Evolutionary conservation across 2,797 vertebrate species (phyloP).

Genomic region (Brotula barbata): DNA sequence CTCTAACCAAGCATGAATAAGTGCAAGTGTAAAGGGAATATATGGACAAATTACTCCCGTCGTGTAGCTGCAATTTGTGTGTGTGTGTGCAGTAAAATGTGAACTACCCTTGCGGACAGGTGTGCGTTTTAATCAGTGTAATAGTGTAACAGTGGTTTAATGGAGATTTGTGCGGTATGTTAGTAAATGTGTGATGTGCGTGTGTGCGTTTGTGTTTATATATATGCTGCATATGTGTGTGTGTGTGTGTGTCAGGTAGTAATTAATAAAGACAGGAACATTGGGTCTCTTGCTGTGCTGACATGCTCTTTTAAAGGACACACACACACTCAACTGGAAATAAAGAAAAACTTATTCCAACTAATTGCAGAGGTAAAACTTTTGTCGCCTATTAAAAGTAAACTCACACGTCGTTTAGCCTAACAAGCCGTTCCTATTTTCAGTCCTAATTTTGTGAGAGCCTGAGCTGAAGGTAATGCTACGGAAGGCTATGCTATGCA

Average conservation of each 20-base stretch:
- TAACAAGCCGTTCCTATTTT: constrained; percentile 40
- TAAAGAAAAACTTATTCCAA: constrained; percentile 38
- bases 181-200: too few species aligned
- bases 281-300: constrained; percentile 59
- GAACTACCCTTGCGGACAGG: constrained; percentile 24
- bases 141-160: constrained; percentile 27
- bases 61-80: constrained; percentile 9
- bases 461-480: constrained; percentile 36
- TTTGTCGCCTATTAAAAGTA: constrained; percentile 35
- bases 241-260: constrained; percentile 66
- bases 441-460: constrained; percentile 37
- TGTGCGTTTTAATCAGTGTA: constrained; percentile 42
- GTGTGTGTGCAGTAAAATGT: constrained; percentile 11
- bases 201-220: constrained; percentile 3
- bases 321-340: constrained; percentile 23
- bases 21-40: constrained; percentile 40
- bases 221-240: constrained; percentile 19
- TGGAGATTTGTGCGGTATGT: constrained; percentile 17
- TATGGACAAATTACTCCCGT: constrained; percentile 57
- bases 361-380: constrained; percentile 32
- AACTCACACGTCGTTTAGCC: constrained; percentile 27
- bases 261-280: constrained; percentile 76
- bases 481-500: constrained; percentile 46
- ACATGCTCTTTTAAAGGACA: constrained; percentile 51
- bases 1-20: constrained; percentile 58